Percentiles rank a stretch among this genome's conserved stretches.
These are phyloP conservation scores for Unio delphinus DNA, from an alignment of 2,888 invertebrate genomes.

Conservation along the genomic window DNA sequence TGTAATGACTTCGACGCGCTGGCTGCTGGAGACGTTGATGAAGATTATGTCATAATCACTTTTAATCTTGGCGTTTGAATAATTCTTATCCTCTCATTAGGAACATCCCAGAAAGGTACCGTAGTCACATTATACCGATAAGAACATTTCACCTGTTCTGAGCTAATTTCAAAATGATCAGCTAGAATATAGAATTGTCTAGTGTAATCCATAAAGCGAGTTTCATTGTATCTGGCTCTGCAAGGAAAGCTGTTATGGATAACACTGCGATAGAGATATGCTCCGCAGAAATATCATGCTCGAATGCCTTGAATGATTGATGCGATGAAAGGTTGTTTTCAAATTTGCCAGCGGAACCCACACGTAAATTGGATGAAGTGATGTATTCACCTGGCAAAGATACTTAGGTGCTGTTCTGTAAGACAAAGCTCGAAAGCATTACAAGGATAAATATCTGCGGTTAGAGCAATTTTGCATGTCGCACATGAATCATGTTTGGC, in stretches of 20 bases:
- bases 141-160: background rate
- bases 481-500: conserved; percentile 9
- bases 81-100: too few species aligned
- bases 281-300: conserved; percentile 13
- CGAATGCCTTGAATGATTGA: conserved; percentile 29
- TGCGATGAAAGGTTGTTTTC: conserved; percentile 3
- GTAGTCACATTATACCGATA: too few species aligned
- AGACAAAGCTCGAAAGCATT: conserved; percentile 1
- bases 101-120: too few species aligned
- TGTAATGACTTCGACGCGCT: conserved; percentile 21
- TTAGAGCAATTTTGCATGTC: conserved; percentile 14
- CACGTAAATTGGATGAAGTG: background rate
- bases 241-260: conserved; percentile 27
- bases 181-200: conserved; percentile 16
- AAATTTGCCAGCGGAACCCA: background rate
- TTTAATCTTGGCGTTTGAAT: too few species aligned
- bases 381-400: background rate
- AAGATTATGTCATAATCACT: too few species aligned
- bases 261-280: conserved; percentile 20
- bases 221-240: conserved; percentile 27
- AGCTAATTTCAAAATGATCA: conserved; percentile 21
- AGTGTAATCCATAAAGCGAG: conserved; percentile 20
- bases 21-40: conserved; percentile 7
- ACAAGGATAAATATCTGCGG: conserved; percentile 4
- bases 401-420: background rate